Base-by-base conservation (phyloP, 1,140 invertebrate species). In the Drosophila obscura region DNA sequence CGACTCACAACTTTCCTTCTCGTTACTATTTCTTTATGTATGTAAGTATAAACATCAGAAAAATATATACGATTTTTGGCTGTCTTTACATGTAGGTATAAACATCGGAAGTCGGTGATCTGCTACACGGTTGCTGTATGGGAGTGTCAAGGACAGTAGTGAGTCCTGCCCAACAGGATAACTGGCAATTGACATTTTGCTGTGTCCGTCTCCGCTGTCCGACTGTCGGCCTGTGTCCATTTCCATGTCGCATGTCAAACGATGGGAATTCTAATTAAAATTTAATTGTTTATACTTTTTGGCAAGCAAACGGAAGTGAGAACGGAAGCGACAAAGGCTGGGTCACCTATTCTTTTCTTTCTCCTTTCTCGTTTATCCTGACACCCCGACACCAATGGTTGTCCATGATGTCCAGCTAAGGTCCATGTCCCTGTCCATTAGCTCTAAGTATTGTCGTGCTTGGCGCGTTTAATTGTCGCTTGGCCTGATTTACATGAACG, bases 201-300 rank as follows among this genome's bases (percentile, higher is more conserved):
- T 59, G 74, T 46, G 45, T 22, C 41, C 7, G 7, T 31, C 28
- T 31, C 28, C 28, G 28, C 6, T 7, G 28, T 2, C 8, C 28
- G 28, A 31, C 28, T 8, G 7, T 31, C 53, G 43, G 35, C 8
- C 1, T 11, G 11, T 39, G 35, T 61, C 62, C 62, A 60, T 59
- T 67, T 56, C 64, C 68, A 78, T 67, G 60, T 55, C 61, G 55
- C 69, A 68, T 78, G 74, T 85, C 81, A 85, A 85, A 46, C 81
- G 66, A 78, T 77, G 74, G 69, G 75, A 64, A 82, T 87, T 88
- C 83, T 87, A 87, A 87, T 87, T 87, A 87, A 87, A 88, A 76
- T 87, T 87, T 87, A 87, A 87, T 88, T 87, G 83, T 87, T 87
- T 87, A 82, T 83, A 87, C 83, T 87, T 81, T 87, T 80, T 63